Evolutionary conservation across 2,888 invertebrate genomes (phyloP), one percentile per base, ranked within the genome.

Genomic region (Griposia aprilina): DNA sequence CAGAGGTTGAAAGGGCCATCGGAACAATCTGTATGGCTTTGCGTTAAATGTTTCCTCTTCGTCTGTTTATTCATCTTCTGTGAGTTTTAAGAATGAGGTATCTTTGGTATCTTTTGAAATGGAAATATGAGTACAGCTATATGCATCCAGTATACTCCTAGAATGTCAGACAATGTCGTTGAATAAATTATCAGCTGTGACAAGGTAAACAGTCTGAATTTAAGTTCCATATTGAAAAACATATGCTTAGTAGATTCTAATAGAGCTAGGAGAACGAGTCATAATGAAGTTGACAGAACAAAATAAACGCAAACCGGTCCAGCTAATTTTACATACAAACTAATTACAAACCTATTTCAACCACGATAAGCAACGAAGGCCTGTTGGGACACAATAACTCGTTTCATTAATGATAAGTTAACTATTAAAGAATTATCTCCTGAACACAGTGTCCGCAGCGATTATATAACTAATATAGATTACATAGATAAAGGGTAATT

Each of bases 261-360:
- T 57, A 59, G 50, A 66, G 63, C 30, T 59, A 66, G 26, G 7
- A 76, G 67, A 72, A 65, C 60, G 36, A 74, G 52, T 68, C 30
- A 36, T 73, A 59, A 77, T 75, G 76, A 78, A 73, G 71, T 63
- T 68, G 57, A 84, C 76, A 72, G 72, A 57, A 68, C 63, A 45
- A 75, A 75, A 72, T 70, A 69, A 73, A 73, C 45, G 48, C 50
- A 74, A 88, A 91, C 90, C 86, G 85, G 90, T 90, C 80, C 66
- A 74, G 82, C 65, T 88, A 87, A 90, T 88, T 88, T 87, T 84
- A 88, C 80, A 86, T 84, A 81, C 72, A 86, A 88, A 88, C 81
- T 90, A 91, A 92, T 90, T 87, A 88, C 85, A 84, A 86, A 88
- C 84, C 84, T 81, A 87, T 86, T 90, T 84, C 67, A 84, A 84